These are phyloP conservation scores for Cnemophilus loriae DNA, from an alignment of 2,113 vertebrate species.

Conservation along the genomic window DNA sequence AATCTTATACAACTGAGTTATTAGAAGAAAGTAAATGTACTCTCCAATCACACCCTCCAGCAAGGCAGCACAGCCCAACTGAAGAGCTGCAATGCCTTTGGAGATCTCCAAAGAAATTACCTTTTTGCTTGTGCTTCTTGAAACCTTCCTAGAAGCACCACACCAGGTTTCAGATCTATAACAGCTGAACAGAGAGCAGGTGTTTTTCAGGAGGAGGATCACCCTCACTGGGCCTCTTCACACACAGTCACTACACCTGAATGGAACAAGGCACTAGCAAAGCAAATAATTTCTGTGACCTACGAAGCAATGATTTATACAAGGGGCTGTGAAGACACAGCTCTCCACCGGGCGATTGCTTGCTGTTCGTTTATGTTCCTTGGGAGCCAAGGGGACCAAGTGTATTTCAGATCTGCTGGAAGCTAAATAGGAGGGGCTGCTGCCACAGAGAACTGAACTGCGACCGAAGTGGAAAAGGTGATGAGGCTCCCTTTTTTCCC, in stretches of 20 bases:
- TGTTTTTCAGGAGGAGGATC: background rate
- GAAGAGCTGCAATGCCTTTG: background rate
- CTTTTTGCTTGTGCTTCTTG: background rate
- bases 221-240: background rate
- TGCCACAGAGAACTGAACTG: background rate
- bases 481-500: background rate
- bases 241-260: background rate
- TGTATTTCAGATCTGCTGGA: background rate
- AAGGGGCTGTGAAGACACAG: background rate
- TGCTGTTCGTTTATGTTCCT: background rate
- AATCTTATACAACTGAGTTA: background rate
- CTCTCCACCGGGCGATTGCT: background rate
- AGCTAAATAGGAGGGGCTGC: background rate
- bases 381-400: background rate
- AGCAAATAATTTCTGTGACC: background rate
- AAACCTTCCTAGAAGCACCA: background rate
- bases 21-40: background rate
- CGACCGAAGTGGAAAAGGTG: background rate
- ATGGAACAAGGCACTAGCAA: rapidly evolving
- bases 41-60: background rate
- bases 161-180: background rate
- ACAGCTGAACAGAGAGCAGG: background rate
- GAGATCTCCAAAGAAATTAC: background rate
- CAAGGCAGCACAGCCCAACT: background rate
- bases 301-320: background rate